phyloP scores from a whole-genome alignment of 2,113 vertebrate species.

The Zosterops hypoxanthus region DNA sequence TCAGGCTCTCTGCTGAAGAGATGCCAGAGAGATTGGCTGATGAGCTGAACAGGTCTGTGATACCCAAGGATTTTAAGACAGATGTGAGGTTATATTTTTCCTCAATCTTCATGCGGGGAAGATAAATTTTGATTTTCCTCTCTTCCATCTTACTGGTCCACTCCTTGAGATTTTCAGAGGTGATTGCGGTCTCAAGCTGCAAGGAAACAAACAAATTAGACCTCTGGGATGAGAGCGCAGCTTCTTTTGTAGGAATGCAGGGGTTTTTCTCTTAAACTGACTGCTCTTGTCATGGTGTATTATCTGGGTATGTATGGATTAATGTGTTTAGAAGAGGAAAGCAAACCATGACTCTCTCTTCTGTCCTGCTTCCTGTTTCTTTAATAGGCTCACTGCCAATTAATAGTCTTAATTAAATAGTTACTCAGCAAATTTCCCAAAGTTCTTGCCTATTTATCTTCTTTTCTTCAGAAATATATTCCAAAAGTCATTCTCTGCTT shows the following conservation, averaged over 20 bases:
- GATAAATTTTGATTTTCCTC: constrained; percentile 9
- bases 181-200: constrained; percentile 20
- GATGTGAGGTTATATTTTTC: constrained; percentile 51
- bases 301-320: neutral
- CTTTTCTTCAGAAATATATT: neutral
- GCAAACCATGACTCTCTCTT: neutral
- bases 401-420: neutral
- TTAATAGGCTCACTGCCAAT: neutral
- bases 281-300: neutral
- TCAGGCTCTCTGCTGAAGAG: constrained; percentile 59
- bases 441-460: neutral
- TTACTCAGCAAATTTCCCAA: neutral
- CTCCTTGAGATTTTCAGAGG: neutral
- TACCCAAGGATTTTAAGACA: constrained; percentile 26
- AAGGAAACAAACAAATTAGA: neutral
- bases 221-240: neutral
- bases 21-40: constrained; percentile 70
- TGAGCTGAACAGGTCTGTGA: constrained; percentile 32
- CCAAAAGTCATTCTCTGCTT: neutral
- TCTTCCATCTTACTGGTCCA: constrained; percentile 39
- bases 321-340: neutral
- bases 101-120: constrained; percentile 37
- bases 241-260: neutral
- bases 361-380: neutral
- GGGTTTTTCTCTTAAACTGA: neutral